These are phyloP conservation scores for Podarcis muralis DNA, from an alignment of 2,113 vertebrate genomes.

Conservation along the genomic window DNA sequence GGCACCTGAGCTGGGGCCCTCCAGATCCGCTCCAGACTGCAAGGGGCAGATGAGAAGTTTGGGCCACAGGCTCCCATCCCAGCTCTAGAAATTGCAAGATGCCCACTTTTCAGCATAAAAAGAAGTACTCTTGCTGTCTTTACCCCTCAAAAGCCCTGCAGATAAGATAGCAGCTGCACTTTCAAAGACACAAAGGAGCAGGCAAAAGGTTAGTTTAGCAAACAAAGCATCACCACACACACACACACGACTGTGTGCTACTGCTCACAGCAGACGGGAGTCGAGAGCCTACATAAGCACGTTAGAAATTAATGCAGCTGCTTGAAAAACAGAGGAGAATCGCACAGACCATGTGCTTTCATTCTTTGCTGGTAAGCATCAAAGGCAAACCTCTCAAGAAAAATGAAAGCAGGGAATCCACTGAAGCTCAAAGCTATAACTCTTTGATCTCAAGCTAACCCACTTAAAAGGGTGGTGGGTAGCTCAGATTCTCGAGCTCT, in stretches of 20 bases:
- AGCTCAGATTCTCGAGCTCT: background rate
- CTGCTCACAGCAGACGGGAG: background rate
- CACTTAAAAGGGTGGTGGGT: background rate
- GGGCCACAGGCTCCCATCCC: too few species aligned
- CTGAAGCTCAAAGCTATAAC: background rate
- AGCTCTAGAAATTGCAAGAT: background rate
- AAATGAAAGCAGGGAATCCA: background rate
- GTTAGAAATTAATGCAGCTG: background rate
- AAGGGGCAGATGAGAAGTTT: too few species aligned
- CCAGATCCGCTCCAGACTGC: too few species aligned
- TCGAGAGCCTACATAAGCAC: background rate
- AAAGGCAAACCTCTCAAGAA: background rate
- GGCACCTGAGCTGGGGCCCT: too few species aligned
- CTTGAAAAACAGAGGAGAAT: background rate
- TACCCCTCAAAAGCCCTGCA: background rate
- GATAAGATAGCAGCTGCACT: background rate
- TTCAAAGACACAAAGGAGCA: background rate
- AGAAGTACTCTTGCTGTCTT: background rate
- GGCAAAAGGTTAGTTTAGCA: background rate
- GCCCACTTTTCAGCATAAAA: background rate
- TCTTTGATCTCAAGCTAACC: background rate
- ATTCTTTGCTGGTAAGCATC: background rate
- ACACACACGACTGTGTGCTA: background rate
- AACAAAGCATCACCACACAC: background rate
- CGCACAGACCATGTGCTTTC: background rate